A percentile compares a stretch with the other conserved stretches of the same genome.
Conservation (phyloP, 2,888 invertebrate genomes). For the Drosophila mimetica region DNA sequence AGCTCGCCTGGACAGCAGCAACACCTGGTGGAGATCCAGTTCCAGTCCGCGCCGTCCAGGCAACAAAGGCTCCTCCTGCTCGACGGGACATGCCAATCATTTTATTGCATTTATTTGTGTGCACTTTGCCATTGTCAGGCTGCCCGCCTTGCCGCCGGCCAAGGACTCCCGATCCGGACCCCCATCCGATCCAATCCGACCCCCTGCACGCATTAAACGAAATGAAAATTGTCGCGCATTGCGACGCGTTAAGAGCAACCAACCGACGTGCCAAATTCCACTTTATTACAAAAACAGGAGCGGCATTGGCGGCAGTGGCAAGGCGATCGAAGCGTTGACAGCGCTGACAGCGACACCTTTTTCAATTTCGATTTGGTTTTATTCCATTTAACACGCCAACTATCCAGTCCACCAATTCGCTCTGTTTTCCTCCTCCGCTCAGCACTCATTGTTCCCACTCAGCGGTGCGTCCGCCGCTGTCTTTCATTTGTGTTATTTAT, state of each 20-base stretch:
- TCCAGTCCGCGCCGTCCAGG: constrained; percentile 9
- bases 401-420: constrained; percentile 10
- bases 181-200: constrained; percentile 8
- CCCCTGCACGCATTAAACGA: constrained; percentile 71
- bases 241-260: constrained; percentile 69
- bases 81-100: constrained; percentile 74
- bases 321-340: constrained; percentile 35
- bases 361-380: constrained; percentile 76
- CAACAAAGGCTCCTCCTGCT: constrained; percentile 49
- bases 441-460: constrained; percentile 31
- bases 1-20: constrained; percentile 37
- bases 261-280: constrained; percentile 75
- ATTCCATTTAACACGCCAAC: constrained; percentile 71
- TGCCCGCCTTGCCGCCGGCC: constrained; percentile 3
- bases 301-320: constrained; percentile 21
- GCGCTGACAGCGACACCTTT: constrained; percentile 70
- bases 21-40: constrained; percentile 54
- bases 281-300: constrained; percentile 63
- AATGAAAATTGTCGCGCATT: constrained; percentile 69
- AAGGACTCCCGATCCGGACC: constrained; percentile 7
- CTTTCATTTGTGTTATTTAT: constrained; percentile 46
- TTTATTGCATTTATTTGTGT: constrained; percentile 78
- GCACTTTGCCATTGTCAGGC: constrained; percentile 74
- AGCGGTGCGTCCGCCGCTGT: constrained; percentile 20
- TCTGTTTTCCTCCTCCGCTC: not conserved